Evolutionary conservation across 2,113 vertebrate species (phyloP).

Genomic region (Galbula dea): DNA sequence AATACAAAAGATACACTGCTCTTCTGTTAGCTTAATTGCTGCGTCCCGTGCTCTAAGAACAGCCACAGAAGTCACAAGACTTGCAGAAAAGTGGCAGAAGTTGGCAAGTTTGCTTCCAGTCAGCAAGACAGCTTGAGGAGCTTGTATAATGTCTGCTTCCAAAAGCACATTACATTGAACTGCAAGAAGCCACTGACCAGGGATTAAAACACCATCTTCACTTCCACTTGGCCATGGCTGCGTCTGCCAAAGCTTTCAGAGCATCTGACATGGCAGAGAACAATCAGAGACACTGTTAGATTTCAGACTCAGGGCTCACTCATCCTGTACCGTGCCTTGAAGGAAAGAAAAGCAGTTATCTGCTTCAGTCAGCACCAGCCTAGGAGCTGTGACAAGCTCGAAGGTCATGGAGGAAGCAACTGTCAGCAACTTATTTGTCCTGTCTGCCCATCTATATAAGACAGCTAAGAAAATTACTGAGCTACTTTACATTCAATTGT

Average conservation of each 20-base stretch:
- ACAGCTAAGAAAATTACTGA: background rate
- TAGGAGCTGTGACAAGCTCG: background rate
- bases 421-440: background rate
- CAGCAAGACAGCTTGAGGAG: constrained; percentile 47
- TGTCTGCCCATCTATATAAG: background rate
- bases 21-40: background rate
- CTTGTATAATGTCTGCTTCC: constrained; percentile 29
- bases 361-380: background rate
- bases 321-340: background rate
- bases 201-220: background rate
- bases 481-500: background rate
- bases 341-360: constrained; percentile 5
- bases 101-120: constrained; percentile 32
- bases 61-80: constrained; percentile 49
- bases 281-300: constrained; percentile 23
- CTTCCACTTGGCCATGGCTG: constrained; percentile 5
- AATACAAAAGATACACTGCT: background rate
- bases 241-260: constrained; percentile 21
- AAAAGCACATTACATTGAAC: background rate
- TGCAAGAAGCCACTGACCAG: constrained; percentile 37
- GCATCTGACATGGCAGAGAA: background rate
- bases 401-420: background rate
- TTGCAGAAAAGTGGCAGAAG: constrained; percentile 44
- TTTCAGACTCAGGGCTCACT: background rate
- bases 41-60: constrained; percentile 15